Evolutionary conservation across 2,113 vertebrate species (phyloP), one percentile per base, ranked within the genome.

Genomic region (Vimba vimba): DNA sequence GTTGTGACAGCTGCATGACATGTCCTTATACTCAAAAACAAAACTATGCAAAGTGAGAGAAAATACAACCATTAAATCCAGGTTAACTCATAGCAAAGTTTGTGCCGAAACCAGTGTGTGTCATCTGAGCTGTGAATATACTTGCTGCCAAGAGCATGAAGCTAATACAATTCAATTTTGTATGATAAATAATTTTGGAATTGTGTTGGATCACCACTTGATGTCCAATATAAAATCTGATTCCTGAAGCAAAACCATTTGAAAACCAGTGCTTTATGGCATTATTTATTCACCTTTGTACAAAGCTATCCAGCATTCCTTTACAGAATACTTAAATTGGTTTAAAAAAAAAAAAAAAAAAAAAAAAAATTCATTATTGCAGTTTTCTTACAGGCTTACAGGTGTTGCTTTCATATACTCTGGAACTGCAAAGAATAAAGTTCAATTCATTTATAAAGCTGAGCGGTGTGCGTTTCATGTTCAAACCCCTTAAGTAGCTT

Each of bases 391-490:
- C 59, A 71, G n/a, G 78, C 85, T 87, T 47, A 78, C 52, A 80
- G 59, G 85, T 71, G 55, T 83, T 52, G 11, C 60, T 87, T 89
- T 85, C 75, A 80, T 75, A 71, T 60, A 57, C 79, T 80, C 47
- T 27, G 33, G 6, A 88, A 74, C 47, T 39, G 55, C 27, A n/a
- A 77, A 73, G 79, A 87, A 85, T 87, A 85, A 87, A 82, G 77
- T 85, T 85, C 36, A 85, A 86, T 87, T 82, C 57, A 85, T 86
- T 87, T 85, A 80, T 60, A 30, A 71, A 78, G 73, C 82, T 60
- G 27, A 87, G 50, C 36, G 78, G 59, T 85, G 30, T 27, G 43
- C 57, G 73, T 87, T 87, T 83, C 83, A 79, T 85, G 83, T 85
- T 45, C 39, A 86, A 85, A 68, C 75, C 79, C 79, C 73, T 79